phyloP scores from a whole-genome alignment of 1,140 invertebrate species.

The Papilio dardanus region DNA sequence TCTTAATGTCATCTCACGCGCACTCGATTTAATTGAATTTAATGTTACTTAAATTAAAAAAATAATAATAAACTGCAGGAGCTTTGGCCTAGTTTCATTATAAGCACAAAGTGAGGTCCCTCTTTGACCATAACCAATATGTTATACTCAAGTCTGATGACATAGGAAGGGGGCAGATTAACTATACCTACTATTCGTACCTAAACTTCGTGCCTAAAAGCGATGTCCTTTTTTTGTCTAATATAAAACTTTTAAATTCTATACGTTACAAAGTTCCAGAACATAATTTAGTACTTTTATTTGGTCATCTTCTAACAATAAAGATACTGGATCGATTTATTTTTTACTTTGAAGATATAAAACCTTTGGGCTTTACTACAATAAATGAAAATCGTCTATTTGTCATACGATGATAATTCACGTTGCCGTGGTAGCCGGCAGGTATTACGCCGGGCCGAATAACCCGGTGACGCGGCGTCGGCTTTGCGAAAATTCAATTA shows the following conservation, averaged over 20 bases:
- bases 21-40: neutral
- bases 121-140: neutral
- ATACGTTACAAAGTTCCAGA: too few relatives aligned
- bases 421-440: conserved; percentile 30
- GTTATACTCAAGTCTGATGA: neutral
- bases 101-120: neutral
- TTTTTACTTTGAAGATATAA: conserved; percentile 44
- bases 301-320: neutral
- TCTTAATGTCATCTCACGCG: neutral
- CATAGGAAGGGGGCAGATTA: neutral
- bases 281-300: too few relatives aligned
- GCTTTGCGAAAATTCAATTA: conserved; percentile 80
- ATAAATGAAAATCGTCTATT: neutral
- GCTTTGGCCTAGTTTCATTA: neutral
- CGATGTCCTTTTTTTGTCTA: too few relatives aligned
- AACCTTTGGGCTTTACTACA: neutral
- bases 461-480: conserved; percentile 57
- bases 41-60: neutral
- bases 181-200: neutral
- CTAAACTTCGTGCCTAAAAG: neutral
- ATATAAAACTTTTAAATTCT: too few relatives aligned
- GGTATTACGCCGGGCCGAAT: conserved; percentile 51
- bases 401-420: neutral
- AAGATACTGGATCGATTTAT: conserved; percentile 43
- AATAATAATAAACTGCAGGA: neutral